phyloP scores from a whole-genome alignment of 1,140 invertebrate species.

The Nymphalis io region DNA sequence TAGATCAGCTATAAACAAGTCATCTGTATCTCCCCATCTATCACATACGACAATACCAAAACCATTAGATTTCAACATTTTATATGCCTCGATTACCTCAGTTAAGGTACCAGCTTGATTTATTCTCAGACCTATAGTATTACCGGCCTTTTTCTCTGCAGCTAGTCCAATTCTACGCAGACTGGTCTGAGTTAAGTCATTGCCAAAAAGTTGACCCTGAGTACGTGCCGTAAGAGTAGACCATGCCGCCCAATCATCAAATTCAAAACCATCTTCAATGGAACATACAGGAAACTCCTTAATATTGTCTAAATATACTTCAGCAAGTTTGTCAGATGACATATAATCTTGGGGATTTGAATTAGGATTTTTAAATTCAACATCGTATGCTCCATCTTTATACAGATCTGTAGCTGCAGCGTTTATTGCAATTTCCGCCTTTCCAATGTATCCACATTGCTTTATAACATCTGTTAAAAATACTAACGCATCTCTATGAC shows the following conservation, averaged over 20 bases:
- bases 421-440: conserved; percentile 97
- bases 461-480: conserved; percentile 95
- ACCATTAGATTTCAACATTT: conserved; percentile 92
- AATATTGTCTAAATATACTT: conserved; percentile 94
- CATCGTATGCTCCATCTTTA: conserved; percentile 92
- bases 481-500: conserved; percentile 94
- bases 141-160: conserved; percentile 97
- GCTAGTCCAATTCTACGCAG: conserved; percentile 94
- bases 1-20: conserved; percentile 97
- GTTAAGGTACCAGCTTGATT: conserved; percentile 98
- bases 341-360: conserved; percentile 90
- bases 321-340: conserved; percentile 88
- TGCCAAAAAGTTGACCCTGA: conserved; percentile 93
- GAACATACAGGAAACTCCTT: conserved; percentile 96
- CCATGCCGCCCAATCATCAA: conserved; percentile 98
- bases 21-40: conserved; percentile 95
- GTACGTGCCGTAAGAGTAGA: conserved; percentile 87
- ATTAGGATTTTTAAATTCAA: conserved; percentile 98
- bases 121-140: conserved; percentile 96
- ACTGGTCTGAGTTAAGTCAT: conserved; percentile 94
- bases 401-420: conserved; percentile 97
- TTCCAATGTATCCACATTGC: conserved; percentile 94
- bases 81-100: conserved; percentile 96
- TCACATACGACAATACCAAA: conserved; percentile 98
- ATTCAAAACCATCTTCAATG: conserved; percentile 98